Evolutionary conservation across 2,797 vertebrate species (phyloP).

Genomic region (Pangasius krempfi): DNA sequence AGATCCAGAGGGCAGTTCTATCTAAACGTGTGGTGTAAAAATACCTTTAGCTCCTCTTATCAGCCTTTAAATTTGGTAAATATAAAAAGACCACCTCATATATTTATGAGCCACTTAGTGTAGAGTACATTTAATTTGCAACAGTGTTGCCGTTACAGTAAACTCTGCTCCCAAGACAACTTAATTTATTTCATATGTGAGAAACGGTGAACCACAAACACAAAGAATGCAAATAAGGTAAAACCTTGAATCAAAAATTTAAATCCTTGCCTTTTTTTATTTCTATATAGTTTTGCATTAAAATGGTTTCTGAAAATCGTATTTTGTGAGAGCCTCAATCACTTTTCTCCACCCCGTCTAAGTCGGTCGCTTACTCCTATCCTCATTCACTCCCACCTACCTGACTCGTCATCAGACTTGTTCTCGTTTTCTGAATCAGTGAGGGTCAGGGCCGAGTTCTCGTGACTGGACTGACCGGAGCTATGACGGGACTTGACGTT

Average conservation of each 20-base stretch:
- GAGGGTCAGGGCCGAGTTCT: slow-evolving; percentile 87
- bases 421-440: slow-evolving; percentile 89
- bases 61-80: neutral
- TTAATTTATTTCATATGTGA: neutral
- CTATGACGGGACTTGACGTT: slow-evolving; percentile 83
- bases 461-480: slow-evolving; percentile 84
- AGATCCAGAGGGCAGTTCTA: neutral
- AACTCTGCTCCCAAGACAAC: neutral
- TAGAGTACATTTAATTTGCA: neutral
- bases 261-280: neutral
- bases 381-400: slow-evolving; percentile 67
- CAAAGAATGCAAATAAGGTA: neutral
- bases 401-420: slow-evolving; percentile 87
- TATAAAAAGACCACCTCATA: neutral
- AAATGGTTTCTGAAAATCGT: neutral
- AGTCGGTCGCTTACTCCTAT: neutral
- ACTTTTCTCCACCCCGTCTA: slow-evolving; percentile 18
- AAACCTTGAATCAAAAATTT: neutral
- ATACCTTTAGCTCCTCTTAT: neutral
- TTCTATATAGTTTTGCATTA: neutral
- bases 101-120: neutral
- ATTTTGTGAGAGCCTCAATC: slow-evolving; percentile 14
- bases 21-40: neutral
- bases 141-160: neutral
- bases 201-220: neutral